These are phyloP conservation scores for Lutraria lutraria DNA, from an alignment of 2,888 invertebrate genomes.

Conservation along the genomic window DNA sequence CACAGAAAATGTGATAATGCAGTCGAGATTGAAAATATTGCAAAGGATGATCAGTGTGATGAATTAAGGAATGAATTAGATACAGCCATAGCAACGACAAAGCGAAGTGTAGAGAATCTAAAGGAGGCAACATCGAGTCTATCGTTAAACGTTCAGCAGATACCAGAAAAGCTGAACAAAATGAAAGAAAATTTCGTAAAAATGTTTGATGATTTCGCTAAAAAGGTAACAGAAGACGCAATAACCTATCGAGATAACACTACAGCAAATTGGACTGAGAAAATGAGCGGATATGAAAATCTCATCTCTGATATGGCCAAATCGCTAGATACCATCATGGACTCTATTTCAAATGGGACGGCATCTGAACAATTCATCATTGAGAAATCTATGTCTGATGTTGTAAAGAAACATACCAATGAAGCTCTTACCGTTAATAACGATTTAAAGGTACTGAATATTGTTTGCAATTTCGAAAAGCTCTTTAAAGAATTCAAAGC, in stretches of 20 bases:
- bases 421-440: not conserved
- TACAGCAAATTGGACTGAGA: not conserved
- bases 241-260: not conserved
- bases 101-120: not conserved
- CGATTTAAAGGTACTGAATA: not conserved
- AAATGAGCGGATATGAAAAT: not conserved
- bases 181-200: not conserved
- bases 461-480: not conserved
- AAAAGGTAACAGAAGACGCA: not conserved
- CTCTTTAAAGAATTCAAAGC: not conserved
- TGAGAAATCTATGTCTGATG: not conserved
- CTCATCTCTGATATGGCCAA: not conserved
- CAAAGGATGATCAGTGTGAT: not conserved
- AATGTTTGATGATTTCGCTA: slow-evolving; percentile 8
- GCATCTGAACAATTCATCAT: slow-evolving; percentile 15
- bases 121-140: not conserved
- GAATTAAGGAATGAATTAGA: not conserved
- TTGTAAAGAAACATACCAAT: not conserved
- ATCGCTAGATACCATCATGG: not conserved
- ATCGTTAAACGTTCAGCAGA: not conserved
- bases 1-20: slow-evolving; percentile 12
- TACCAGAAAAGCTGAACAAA: not conserved
- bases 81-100: not conserved
- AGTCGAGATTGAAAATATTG: not conserved
- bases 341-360: not conserved